A percentile compares a stretch with the other conserved stretches of the same genome.
phyloP scores from a whole-genome alignment of 2,113 vertebrate species.

The Daubentonia madagascariensis region DNA sequence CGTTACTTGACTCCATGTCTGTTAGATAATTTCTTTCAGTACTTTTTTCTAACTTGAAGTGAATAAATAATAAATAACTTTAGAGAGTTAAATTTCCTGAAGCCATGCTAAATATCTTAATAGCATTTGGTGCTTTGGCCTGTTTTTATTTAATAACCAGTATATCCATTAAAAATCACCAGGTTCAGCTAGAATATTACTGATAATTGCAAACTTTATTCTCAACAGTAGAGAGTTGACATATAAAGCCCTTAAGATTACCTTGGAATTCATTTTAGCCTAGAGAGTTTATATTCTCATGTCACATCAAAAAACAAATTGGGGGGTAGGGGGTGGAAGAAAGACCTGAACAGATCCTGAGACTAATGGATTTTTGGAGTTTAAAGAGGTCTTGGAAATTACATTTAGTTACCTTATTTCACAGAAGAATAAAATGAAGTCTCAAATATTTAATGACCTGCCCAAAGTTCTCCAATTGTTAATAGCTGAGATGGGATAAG shows the following conservation, averaged over 20 bases:
- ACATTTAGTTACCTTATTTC: neutral
- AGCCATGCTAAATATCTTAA: neutral
- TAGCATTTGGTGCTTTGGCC: neutral
- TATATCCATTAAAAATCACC: neutral
- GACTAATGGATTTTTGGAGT: neutral
- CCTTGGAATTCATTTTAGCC: neutral
- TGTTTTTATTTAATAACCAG: neutral
- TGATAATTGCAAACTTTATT: neutral
- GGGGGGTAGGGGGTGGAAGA: neutral
- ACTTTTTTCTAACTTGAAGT: neutral
- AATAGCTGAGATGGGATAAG: neutral
- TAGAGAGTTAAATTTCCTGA: neutral
- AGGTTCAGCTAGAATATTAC: neutral
- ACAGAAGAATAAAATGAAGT: neutral
- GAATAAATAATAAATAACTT: constrained; percentile 19
- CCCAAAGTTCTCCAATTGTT: neutral
- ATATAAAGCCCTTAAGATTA: neutral
- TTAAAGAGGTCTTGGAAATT: constrained; percentile 22
- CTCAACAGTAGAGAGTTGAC: neutral
- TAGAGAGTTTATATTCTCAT: neutral
- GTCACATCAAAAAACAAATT: neutral
- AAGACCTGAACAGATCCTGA: neutral
- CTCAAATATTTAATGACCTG: neutral
- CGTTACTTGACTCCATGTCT: constrained; percentile 21
- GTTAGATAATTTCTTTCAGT: neutral